phyloP scores from a whole-genome alignment of 2,797 vertebrate species.

The Capromys pilorides region DNA sequence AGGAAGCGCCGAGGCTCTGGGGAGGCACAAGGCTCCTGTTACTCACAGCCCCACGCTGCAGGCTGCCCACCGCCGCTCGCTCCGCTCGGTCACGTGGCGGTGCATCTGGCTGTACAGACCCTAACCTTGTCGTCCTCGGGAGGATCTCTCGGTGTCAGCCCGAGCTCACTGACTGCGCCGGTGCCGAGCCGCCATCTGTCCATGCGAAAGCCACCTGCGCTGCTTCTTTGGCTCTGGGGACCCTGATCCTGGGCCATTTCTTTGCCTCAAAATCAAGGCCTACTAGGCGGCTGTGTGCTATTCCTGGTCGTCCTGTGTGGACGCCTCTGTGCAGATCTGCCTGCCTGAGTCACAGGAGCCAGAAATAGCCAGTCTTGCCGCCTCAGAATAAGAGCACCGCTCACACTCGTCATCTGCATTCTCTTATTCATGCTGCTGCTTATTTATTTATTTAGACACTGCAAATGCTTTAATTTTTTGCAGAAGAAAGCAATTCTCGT shows the following conservation, averaged over 20 bases:
- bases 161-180: not conserved
- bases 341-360: not conserved
- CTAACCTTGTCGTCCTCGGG: not conserved
- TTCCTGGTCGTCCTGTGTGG: not conserved
- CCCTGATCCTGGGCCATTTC: not conserved
- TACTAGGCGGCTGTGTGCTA: not conserved
- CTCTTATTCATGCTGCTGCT: not conserved
- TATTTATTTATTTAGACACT: too few species aligned
- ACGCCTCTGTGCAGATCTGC: not conserved
- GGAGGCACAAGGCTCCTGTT: not conserved
- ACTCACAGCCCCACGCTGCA: not conserved
- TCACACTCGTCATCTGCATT: not conserved
- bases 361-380: not conserved
- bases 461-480: too few species aligned
- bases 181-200: too few species aligned
- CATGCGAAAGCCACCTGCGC: not conserved
- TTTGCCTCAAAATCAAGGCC: not conserved
- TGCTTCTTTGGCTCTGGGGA: not conserved
- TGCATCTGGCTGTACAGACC: not conserved
- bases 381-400: not conserved
- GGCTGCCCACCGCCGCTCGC: rapidly evolving
- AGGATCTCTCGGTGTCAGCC: not conserved
- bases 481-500: too few species aligned
- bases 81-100: not conserved
- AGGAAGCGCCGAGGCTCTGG: not conserved